phyloP scores from a whole-genome alignment of 2,797 vertebrate species.

The Mormyrops boulengeri region DNA sequence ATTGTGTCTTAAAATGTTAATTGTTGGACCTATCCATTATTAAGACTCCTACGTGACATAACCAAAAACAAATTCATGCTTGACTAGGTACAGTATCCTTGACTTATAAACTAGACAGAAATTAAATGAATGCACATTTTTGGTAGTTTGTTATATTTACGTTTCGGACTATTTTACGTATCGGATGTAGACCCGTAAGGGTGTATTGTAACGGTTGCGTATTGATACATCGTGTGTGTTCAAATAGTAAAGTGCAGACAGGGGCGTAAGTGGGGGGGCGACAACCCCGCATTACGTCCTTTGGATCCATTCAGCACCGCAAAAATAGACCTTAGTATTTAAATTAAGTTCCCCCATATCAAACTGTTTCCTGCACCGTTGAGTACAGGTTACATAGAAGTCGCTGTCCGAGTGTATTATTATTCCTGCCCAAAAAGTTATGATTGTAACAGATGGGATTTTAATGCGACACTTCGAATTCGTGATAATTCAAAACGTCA shows the following conservation, averaged over 20 bases:
- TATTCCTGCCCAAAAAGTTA: background rate
- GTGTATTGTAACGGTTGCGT: background rate
- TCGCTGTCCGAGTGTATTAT: background rate
- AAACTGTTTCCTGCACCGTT: background rate
- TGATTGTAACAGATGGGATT: background rate
- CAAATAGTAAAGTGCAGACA: background rate
- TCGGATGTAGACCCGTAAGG: background rate
- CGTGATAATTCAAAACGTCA: background rate
- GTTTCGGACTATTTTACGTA: background rate
- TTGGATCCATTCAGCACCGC: background rate
- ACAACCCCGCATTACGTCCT: background rate
- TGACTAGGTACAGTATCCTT: background rate
- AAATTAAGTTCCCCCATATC: background rate
- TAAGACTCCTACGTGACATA: background rate
- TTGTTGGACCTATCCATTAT: background rate
- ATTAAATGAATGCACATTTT: background rate
- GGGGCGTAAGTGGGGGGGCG: background rate
- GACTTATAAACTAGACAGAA: background rate
- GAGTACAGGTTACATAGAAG: background rate
- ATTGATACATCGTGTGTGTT: background rate
- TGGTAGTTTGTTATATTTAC: background rate
- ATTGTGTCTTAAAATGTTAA: background rate
- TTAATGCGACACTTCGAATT: background rate
- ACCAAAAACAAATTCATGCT: background rate
- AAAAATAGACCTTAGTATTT: background rate